These are phyloP conservation scores for Fregetta grallaria DNA, from an alignment of 2,113 vertebrate genomes.

Conservation along the genomic window DNA sequence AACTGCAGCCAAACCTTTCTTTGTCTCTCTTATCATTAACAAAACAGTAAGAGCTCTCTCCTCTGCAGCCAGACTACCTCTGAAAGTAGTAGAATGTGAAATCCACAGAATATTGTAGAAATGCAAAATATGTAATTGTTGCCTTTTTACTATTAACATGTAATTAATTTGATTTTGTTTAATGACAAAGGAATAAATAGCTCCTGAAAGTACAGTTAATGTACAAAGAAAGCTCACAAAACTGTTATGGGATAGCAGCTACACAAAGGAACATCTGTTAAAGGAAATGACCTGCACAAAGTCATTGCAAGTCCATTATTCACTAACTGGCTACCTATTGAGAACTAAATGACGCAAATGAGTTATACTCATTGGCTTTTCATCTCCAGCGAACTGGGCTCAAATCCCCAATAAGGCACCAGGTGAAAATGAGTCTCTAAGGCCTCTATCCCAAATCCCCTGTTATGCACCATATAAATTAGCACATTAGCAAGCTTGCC, in stretches of 20 bases:
- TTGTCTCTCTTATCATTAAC: not conserved
- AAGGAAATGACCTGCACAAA: constrained; percentile 39
- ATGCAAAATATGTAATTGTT: not conserved
- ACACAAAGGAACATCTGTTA: constrained; percentile 47
- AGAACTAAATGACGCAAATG: constrained; percentile 36
- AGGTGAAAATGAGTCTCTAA: constrained; percentile 32
- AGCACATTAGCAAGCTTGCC: constrained; percentile 7
- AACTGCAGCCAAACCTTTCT: not conserved
- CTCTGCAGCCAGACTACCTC: not conserved
- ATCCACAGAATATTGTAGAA: not conserved
- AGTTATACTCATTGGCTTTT: constrained; percentile 28
- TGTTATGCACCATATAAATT: constrained; percentile 24
- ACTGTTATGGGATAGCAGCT: not conserved
- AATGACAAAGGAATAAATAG: not conserved
- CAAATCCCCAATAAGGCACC: constrained; percentile 27
- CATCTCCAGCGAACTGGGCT: not conserved
- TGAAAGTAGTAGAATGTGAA: not conserved
- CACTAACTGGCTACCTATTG: constrained; percentile 29
- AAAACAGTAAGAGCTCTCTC: not conserved
- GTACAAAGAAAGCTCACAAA: not conserved
- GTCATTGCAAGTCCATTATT: constrained; percentile 25
- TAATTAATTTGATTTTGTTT: not conserved
- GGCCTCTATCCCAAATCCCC: constrained; percentile 3
- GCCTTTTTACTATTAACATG: not conserved
- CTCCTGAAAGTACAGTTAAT: not conserved